Evolutionary conservation across 2,888 invertebrate species (phyloP), one percentile per base, ranked within the genome.

Genomic region (Caenorhabditis sp.): DNA sequence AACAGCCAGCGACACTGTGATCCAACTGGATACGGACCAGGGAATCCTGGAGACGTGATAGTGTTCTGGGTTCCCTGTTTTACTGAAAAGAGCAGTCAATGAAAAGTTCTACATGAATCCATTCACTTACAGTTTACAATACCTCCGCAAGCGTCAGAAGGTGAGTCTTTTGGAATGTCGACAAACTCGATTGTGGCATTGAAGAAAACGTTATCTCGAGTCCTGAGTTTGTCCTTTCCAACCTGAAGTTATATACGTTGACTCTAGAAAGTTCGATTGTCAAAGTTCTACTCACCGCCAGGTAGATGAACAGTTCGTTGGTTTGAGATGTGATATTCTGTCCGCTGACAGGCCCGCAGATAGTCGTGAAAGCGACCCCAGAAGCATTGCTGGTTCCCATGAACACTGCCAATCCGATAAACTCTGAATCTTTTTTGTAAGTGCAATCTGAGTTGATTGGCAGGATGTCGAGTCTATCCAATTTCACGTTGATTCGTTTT

Each of bases 1-100:
- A 90, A 62, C 35, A 88, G 56, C 90, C 90, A 90, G 1, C 74
- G 60, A 62, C 89, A 89, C 9, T 77, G 58, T 3, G 84, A 70
- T 47, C 87, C 88, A 37, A 72, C 50, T 13, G 88, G 81, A 32
- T 86, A 84, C 6, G 78, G 70, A 20, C 22, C 44, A 2, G 86
- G 86, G 60, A 53, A 86, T 22, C 81, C 74, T 1, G 86, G 86
- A 3, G 86, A 84, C 20, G 70, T 40, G 20, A 86, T 77, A 2
- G 64, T n/a, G 22, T 37, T 68, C n/a, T 50, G 47, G 15, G 22
- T 47, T 24, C 70, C 67, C 11, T 32, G 47, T 32, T 71, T 65
- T 60, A 85, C 80, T 82, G 71, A 53, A 82, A 78, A 50, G n/a
- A 62, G 35, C 15, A 40, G 2, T 40, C 13, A 11, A n/a, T 26